Conservation (phyloP, 2,888 invertebrate genomes). For the Acleris emargana region DNA sequence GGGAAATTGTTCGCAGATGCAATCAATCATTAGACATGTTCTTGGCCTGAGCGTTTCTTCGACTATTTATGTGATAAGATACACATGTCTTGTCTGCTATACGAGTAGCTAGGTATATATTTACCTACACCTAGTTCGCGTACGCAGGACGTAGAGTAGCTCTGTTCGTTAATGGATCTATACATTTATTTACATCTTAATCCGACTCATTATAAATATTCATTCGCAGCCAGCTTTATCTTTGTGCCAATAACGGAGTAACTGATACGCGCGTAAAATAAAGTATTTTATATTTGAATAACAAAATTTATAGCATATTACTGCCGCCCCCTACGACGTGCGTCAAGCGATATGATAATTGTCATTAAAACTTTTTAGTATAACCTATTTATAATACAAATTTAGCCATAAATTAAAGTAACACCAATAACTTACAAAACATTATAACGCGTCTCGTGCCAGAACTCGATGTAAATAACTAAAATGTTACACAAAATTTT, state of each 20-base stretch:
- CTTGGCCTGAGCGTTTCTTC: conserved; percentile 9
- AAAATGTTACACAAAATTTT: conserved; percentile 52
- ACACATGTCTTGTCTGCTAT: conserved; percentile 9
- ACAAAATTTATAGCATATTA: conserved; percentile 45
- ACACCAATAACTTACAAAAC: conserved; percentile 22
- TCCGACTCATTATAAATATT: conserved; percentile 68
- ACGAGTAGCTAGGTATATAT: conserved; percentile 4
- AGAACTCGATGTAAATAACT: conserved; percentile 43
- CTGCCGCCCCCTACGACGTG: conserved; percentile 41
- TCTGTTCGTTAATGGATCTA: conserved; percentile 62
- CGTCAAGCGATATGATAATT: conserved; percentile 29
- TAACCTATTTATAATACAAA: conserved; percentile 14
- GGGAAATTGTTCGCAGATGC: conserved; percentile 22
- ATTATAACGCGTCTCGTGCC: background rate
- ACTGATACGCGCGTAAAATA: conserved; percentile 54
- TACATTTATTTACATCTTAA: conserved; percentile 73
- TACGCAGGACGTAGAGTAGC: conserved; percentile 43
- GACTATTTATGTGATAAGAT: conserved; percentile 16
- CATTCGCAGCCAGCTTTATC: conserved; percentile 60
- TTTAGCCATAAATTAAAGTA: conserved; percentile 23
- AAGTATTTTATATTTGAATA: conserved; percentile 46
- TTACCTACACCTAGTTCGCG: conserved; percentile 18
- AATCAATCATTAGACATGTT: conserved; percentile 19
- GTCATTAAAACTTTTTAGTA: conserved; percentile 24
- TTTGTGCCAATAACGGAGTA: conserved; percentile 60